Conservation (phyloP, 2,113 vertebrate genomes). For the Engystomops pustulosus region DNA sequence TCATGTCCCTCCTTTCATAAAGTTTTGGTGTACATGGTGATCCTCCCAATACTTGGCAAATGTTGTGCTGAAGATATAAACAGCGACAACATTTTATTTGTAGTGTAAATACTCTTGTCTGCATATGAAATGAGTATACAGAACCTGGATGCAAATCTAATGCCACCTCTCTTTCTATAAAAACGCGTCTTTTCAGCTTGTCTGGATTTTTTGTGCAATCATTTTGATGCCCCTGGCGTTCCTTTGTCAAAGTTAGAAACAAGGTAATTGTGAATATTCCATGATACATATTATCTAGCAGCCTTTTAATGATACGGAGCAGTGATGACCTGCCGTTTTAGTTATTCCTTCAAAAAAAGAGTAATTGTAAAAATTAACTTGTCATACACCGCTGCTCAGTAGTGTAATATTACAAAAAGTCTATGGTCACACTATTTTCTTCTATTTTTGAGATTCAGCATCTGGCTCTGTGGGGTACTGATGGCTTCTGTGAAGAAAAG, state of each 20-base stretch:
- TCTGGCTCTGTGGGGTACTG: conserved; percentile 85
- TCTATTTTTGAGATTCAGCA: conserved; percentile 81
- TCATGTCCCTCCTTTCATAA: neutral
- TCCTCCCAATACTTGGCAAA: neutral
- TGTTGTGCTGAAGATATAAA: neutral
- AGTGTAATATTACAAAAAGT: conserved; percentile 79
- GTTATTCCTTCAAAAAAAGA: conserved; percentile 81
- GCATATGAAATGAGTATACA: neutral
- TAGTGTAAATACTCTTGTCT: conserved; percentile 15
- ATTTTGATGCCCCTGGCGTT: conserved; percentile 45
- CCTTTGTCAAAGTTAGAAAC: conserved; percentile 67
- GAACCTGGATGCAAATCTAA: conserved; percentile 25
- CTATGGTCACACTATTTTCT: conserved; percentile 80
- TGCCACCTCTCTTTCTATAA: conserved; percentile 57
- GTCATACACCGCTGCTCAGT: conserved; percentile 81
- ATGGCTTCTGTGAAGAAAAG: conserved; percentile 84
- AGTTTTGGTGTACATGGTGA: neutral
- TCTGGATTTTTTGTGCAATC: conserved; percentile 68
- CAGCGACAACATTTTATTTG: neutral
- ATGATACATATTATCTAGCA: conserved; percentile 70
- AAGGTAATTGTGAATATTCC: conserved; percentile 71
- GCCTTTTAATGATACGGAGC: conserved; percentile 75
- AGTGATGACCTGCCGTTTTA: conserved; percentile 76
- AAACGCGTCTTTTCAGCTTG: conserved; percentile 68
- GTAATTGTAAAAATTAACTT: conserved; percentile 86